These are phyloP conservation scores for Laupala kohalensis DNA, from an alignment of 1,140 invertebrate genomes.

Conservation along the genomic window DNA sequence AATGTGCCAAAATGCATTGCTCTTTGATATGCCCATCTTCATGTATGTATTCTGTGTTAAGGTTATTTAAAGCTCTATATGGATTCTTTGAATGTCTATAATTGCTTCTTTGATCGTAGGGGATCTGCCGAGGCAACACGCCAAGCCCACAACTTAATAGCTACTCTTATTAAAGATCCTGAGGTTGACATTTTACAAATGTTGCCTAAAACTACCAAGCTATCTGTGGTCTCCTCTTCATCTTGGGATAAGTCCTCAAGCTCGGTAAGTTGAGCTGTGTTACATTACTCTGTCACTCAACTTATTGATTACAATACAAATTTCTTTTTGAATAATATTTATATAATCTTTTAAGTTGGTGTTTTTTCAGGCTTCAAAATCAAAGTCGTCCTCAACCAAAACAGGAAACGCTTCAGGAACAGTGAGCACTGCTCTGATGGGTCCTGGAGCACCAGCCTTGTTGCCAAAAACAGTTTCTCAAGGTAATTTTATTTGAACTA, in stretches of 20 bases:
- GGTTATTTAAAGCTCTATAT: no score
- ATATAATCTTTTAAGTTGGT: no score
- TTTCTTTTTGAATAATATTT: no score
- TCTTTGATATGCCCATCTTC: no score
- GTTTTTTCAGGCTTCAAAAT: constrained; percentile 3
- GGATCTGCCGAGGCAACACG: constrained; percentile 82
- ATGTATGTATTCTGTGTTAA: no score
- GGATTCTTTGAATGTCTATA: no score
- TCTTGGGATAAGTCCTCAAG: constrained; percentile 38
- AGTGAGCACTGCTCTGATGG: constrained; percentile 1
- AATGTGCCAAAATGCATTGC: no score
- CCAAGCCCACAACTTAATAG: constrained; percentile 76
- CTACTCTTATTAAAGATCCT: constrained; percentile 79
- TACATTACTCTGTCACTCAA: no score
- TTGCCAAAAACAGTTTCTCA: not conserved
- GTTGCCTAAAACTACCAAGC: constrained; percentile 52
- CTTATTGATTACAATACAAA: no score
- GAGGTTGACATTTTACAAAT: constrained; percentile 82
- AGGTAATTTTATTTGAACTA: not conserved
- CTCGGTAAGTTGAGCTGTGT: not conserved
- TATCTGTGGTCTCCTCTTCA: constrained; percentile 30
- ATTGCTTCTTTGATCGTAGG: no score
- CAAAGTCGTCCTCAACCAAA: constrained; percentile 6
- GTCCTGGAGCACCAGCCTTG: not conserved
- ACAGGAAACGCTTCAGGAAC: not conserved